These are phyloP conservation scores for Desmodus rotundus DNA, from an alignment of 2,113 vertebrate species.

Conservation along the genomic window DNA sequence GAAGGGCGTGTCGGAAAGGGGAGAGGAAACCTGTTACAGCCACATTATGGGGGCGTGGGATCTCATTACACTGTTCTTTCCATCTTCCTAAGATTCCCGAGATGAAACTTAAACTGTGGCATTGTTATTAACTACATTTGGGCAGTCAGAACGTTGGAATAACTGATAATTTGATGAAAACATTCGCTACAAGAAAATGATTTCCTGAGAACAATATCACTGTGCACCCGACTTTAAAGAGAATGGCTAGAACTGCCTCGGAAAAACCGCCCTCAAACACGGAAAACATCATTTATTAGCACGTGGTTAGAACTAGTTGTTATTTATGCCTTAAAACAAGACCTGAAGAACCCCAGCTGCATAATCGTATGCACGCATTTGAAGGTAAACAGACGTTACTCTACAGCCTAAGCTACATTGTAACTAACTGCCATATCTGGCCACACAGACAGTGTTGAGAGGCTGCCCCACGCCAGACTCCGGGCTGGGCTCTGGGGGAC, in stretches of 20 bases:
- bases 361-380: not conserved
- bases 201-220: not conserved
- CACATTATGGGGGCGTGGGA: no score
- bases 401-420: not conserved
- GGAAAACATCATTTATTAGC: not conserved
- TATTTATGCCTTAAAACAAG: not conserved
- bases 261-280: conserved; percentile 14
- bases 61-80: not conserved
- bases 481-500: not conserved
- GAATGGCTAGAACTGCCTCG: not conserved
- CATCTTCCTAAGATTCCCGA: not conserved
- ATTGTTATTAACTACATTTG: not conserved
- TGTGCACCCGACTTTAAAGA: not conserved
- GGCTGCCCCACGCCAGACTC: not conserved
- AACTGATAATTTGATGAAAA: not conserved
- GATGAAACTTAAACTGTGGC: not conserved
- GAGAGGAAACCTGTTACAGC: not conserved
- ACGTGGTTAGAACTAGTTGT: not conserved
- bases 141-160: not conserved
- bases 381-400: not conserved
- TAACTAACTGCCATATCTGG: not conserved
- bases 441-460: not conserved
- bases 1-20: not conserved
- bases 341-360: not conserved
- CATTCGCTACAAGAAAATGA: not conserved